Conservation (phyloP, 2,888 invertebrate genomes). For the Pterobdella sp. region DNA sequence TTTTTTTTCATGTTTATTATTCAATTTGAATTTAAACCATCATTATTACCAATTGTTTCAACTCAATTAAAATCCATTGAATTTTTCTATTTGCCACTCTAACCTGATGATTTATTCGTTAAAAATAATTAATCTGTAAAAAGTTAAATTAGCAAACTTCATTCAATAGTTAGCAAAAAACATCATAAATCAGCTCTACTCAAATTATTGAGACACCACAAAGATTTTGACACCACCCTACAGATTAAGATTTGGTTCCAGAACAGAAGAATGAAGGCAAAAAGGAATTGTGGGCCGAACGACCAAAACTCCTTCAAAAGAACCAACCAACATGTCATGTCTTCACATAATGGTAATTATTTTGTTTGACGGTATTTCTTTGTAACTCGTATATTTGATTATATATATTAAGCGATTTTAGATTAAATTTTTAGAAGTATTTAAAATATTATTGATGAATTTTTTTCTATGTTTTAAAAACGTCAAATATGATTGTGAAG, state of each 20-base stretch:
- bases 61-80: too few species aligned
- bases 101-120: too few species aligned
- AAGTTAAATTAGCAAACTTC: not conserved
- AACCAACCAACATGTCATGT: not conserved
- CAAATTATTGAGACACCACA: not conserved
- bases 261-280: conserved; percentile 11
- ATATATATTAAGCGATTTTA: not conserved
- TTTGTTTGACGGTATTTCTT: not conserved
- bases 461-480: not conserved
- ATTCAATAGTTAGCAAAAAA: too few species aligned
- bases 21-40: not conserved
- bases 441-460: not conserved
- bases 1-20: not conserved
- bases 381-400: too few species aligned
- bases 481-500: not conserved
- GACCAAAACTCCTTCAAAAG: not conserved
- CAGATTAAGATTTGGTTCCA: conserved; percentile 11
- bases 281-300: not conserved
- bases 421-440: not conserved
- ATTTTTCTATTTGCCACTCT: too few species aligned
- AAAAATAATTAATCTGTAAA: not conserved
- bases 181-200: too few species aligned
- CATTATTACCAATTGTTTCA: not conserved
- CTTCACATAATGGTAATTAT: not conserved
- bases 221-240: not conserved